Evolutionary conservation across 2,888 invertebrate species (phyloP), one percentile per base, ranked within the genome.

Genomic region (Tetheella fluctuosa): DNA sequence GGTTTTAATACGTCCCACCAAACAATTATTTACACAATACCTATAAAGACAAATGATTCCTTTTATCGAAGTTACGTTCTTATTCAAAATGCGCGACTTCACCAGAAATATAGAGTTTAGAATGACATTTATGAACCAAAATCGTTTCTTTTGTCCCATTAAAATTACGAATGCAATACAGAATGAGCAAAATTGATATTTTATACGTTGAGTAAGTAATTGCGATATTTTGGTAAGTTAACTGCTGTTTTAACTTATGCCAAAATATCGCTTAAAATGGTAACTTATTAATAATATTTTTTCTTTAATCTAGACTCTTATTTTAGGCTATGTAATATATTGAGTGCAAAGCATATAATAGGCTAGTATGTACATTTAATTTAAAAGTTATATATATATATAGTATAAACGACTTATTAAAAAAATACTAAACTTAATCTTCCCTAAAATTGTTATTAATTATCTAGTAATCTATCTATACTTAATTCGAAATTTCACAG

Each of bases 391-490:
- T 55, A 55, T 37, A 34, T 20, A 55, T 30, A 34, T 20, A 55
- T 54, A 54, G 34, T 23, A 55, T 55, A 23, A n/a, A 55, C 28
- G n/a, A 28, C 25, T 23, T 20, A 55, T 72, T 74, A 75, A 69
- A 62, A 63, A 62, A 61, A 61, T 62, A 34, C 64, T 63, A 78
- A 68, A 70, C 68, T 76, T 79, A 80, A 81, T 77, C 83, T 82
- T 83, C 83, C 48, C 83, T 80, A 79, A 77, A 81, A 81, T 80
- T 80, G 81, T 83, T 84, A 82, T 80, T 83, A 80, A 84, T 81
- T 84, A 81, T 82, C 79, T 83, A 83, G 79, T 77, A 71, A 80
- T 69, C 70, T 65, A 70, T 68, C 64, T 70, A 69, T 69, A 62
- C n/a, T n/a, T 63, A 63, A 63, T 65, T 64, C 62, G 64, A 65